Evolutionary conservation across 2,797 vertebrate species (phyloP).

Genomic region (Novumbra hubbsi): DNA sequence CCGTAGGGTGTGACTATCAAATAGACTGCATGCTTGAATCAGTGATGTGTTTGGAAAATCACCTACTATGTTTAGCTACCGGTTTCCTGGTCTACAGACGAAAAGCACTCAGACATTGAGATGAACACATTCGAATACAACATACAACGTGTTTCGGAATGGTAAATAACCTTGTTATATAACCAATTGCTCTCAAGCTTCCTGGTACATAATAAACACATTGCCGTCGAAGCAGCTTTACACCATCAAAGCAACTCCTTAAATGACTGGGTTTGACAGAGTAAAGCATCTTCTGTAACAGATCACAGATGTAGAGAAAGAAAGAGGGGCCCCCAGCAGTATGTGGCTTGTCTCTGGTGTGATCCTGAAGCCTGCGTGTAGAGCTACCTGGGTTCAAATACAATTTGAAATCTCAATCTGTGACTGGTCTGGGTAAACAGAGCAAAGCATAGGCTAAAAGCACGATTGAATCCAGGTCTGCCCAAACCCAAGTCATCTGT

Average conservation of each 20-base stretch:
- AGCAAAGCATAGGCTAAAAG: background rate
- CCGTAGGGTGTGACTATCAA: no score
- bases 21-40: no score
- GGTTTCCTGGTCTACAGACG: no score
- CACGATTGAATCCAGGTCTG: background rate
- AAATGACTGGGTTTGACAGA: constrained; percentile 60
- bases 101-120: no score
- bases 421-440: background rate
- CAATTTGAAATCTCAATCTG: background rate
- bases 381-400: background rate
- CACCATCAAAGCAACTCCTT: constrained; percentile 58
- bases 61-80: no score
- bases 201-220: constrained; percentile 25
- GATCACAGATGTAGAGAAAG: constrained; percentile 61
- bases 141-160: no score
- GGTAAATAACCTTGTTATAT: no score
- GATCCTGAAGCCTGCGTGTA: background rate
- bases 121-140: no score
- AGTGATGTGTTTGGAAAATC: no score
- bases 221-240: constrained; percentile 47
- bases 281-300: constrained; percentile 64
- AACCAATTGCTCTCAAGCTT: constrained; percentile 37
- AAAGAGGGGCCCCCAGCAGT: constrained; percentile 25
- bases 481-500: constrained; percentile 50
- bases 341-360: constrained; percentile 46